Evolutionary conservation across 2,888 invertebrate genomes (phyloP).

Genomic region (Philaethria dido): DNA sequence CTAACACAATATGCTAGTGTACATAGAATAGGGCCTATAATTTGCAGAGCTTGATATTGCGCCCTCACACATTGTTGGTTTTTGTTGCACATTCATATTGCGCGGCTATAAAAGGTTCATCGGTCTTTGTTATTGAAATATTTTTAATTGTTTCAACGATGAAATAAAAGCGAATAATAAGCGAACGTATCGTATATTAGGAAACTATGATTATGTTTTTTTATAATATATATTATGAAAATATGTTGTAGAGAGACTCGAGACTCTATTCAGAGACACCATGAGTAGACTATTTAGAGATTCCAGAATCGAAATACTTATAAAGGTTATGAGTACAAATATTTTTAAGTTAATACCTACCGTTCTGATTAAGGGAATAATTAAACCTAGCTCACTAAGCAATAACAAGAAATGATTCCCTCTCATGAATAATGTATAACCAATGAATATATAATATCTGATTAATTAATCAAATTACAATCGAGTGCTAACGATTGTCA

Average conservation of each 20-base stretch:
- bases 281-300: too few relatives aligned
- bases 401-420: background rate
- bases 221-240: too few relatives aligned
- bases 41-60: conserved; percentile 14
- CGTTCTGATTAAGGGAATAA: too few relatives aligned
- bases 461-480: conserved; percentile 8
- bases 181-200: too few relatives aligned
- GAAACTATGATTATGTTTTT: too few relatives aligned
- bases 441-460: conserved; percentile 1
- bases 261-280: too few relatives aligned
- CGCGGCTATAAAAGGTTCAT: background rate
- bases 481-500: background rate
- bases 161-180: background rate
- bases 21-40: background rate
- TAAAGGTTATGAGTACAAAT: too few relatives aligned
- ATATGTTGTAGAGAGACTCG: too few relatives aligned
- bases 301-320: too few relatives aligned
- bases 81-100: conserved; percentile 10
- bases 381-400: background rate
- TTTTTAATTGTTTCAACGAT: background rate
- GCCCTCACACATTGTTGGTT: conserved; percentile 2
- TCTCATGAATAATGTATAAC: background rate
- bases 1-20: background rate
- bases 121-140: background rate
- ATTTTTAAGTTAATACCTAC: too few relatives aligned